Evolutionary conservation across 2,113 vertebrate species (phyloP), one percentile per base, ranked within the genome.

Genomic region (Ammodytes marinus): DNA sequence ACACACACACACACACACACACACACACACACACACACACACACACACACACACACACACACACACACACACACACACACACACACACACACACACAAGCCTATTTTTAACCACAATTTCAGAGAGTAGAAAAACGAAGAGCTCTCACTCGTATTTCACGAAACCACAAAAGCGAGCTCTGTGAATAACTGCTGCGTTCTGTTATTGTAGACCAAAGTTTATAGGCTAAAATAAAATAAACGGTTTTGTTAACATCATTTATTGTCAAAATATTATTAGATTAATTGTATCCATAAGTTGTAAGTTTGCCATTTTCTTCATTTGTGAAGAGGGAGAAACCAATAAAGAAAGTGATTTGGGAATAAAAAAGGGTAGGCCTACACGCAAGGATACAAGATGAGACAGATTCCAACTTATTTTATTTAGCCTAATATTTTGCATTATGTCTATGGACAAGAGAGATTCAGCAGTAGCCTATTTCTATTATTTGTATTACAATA

Each of bases 91-190:
- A 27, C 27, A 27, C 27, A 27, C 27, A 1, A 11, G 37, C 82
- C 27, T 91, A 90, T 90, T 89, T 92, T 80, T 90, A 91, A 61
- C 64, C 65, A 77, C 67, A 42, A 14, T 8, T 0, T n/a, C 79
- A 77, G 7, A 85, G 70, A 53, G 0, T 1, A 9, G 4, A 11
- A 19, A 75, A 65, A 70, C 0, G 0, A 86, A 61, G 88, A 91
- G 27, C 10, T 63, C 53, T 14, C 86, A 88, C 89, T 71, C 5
- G 6, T 12, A 1, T 45, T 76, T 72, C 14, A 15, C 6, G 46
- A 64, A 0, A 17, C 43, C 1, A 5, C 13, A 67, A 63, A 55
- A 11, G 6, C 1, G 6, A 37, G 7, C 27, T 27, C 46, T 8
- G 12, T 35, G 8, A 19, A 1, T 53, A 47, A 37, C 8, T 74